Conservation (phyloP, 2,888 invertebrate genomes). For the Leptopilina syphax region DNA sequence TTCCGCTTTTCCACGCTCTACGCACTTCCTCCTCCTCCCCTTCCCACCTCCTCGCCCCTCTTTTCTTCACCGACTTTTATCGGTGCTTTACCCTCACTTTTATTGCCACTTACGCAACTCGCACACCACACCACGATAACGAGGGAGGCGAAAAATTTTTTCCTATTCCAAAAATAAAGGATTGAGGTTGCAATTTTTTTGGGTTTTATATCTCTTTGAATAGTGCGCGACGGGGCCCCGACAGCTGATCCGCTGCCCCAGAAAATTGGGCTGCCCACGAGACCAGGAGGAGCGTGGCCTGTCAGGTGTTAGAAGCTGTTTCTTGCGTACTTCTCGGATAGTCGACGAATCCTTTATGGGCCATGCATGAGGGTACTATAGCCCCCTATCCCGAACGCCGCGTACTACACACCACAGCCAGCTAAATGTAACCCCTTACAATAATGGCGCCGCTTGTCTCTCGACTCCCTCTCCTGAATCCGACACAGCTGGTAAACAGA, state of each 20-base stretch:
- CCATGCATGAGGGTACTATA: conserved; percentile 91
- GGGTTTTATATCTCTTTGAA: background rate
- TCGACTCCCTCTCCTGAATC: conserved; percentile 77
- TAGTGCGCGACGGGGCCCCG: no score
- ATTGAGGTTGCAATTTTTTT: background rate
- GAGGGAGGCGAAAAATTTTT: background rate
- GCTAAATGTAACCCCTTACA: conserved; percentile 78
- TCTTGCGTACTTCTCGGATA: conserved; percentile 81
- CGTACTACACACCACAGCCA: conserved; percentile 79
- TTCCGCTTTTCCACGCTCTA: conserved; percentile 7
- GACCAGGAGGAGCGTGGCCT: conserved; percentile 61
- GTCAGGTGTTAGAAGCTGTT: conserved; percentile 77
- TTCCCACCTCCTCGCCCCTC: conserved; percentile 21
- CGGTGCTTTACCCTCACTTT: conserved; percentile 55
- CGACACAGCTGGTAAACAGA: conserved; percentile 77
- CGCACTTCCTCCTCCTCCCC: conserved; percentile 21
- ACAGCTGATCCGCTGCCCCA: conserved; percentile 53
- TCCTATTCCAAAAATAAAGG: conserved; percentile 9
- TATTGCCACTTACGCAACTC: conserved; percentile 70
- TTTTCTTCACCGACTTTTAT: conserved; percentile 45
- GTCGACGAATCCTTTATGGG: conserved; percentile 91
- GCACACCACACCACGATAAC: conserved; percentile 63
- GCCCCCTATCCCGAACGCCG: conserved; percentile 87
- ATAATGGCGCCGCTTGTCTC: conserved; percentile 78
- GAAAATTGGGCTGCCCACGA: conserved; percentile 56